phyloP scores from a whole-genome alignment of 1,140 invertebrate species.

The Phortica variegata region DNA sequence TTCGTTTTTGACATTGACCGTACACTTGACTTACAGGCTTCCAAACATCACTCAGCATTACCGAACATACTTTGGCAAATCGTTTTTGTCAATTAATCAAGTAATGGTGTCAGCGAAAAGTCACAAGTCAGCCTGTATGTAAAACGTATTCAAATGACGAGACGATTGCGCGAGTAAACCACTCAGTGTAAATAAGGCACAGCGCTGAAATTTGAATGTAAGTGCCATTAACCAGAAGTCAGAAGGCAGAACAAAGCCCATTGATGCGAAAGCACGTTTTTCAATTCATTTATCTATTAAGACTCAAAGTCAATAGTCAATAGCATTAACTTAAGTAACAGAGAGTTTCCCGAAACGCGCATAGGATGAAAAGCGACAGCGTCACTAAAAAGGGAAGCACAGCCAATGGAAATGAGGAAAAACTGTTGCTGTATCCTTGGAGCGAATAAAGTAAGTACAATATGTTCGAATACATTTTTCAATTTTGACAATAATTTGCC shows the following conservation, averaged over 20 bases:
- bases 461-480: slow-evolving; percentile 2
- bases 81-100: background rate
- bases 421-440: too few species aligned
- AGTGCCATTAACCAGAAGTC: slow-evolving; percentile 27
- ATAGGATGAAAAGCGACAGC: background rate
- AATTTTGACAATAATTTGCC: slow-evolving; percentile 1
- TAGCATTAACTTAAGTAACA: slow-evolving; percentile 29
- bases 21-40: background rate
- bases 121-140: background rate
- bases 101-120: slow-evolving; percentile 8
- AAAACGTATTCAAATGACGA: background rate
- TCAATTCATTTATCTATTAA: slow-evolving; percentile 29
- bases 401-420: too few species aligned
- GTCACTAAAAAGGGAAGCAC: too few species aligned
- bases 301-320: slow-evolving; percentile 29
- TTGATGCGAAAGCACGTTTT: slow-evolving; percentile 29
- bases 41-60: background rate
- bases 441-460: slow-evolving; percentile 3
- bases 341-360: background rate
- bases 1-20: too few species aligned
- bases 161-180: background rate
- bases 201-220: slow-evolving; percentile 24
- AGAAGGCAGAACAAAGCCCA: slow-evolving; percentile 22
- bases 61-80: background rate
- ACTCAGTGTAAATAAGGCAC: background rate